phyloP scores from a whole-genome alignment of 2,888 invertebrate genomes.

The Microctonus hyperodae region DNA sequence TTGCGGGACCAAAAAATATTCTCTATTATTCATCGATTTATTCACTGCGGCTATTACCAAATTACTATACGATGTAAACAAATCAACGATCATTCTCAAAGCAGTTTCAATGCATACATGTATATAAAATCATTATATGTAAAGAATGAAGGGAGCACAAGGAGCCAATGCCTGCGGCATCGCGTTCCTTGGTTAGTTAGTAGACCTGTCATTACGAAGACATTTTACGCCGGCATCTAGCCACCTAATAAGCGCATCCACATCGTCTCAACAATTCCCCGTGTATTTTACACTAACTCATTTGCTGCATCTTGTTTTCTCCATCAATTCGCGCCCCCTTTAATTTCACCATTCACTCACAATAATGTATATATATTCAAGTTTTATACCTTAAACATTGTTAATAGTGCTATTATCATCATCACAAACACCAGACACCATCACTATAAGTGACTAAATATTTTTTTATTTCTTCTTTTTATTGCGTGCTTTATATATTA shows the following conservation, averaged over 20 bases:
- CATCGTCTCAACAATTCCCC: slow-evolving; percentile 30
- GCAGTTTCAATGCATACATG: slow-evolving; percentile 34
- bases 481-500: neutral
- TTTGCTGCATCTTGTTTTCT: neutral
- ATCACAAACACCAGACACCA: neutral
- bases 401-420: neutral
- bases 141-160: slow-evolving; percentile 19
- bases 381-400: slow-evolving; percentile 2
- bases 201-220: slow-evolving; percentile 53
- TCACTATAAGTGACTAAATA: neutral
- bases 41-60: slow-evolving; percentile 59
- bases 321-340: neutral
- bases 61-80: slow-evolving; percentile 62
- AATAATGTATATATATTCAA: too few relatives aligned
- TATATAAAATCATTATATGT: slow-evolving; percentile 18
- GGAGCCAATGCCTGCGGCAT: slow-evolving; percentile 30
- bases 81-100: slow-evolving; percentile 47
- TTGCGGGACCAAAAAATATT: neutral
- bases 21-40: slow-evolving; percentile 19
- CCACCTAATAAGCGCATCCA: slow-evolving; percentile 53
- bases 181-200: slow-evolving; percentile 49
- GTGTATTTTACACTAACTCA: slow-evolving; percentile 23
- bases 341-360: neutral
- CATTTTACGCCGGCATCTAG: slow-evolving; percentile 56
- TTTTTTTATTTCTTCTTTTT: neutral